These are phyloP conservation scores for Drosophila suzukii DNA, from an alignment of 1,140 invertebrate genomes.

Conservation along the genomic window DNA sequence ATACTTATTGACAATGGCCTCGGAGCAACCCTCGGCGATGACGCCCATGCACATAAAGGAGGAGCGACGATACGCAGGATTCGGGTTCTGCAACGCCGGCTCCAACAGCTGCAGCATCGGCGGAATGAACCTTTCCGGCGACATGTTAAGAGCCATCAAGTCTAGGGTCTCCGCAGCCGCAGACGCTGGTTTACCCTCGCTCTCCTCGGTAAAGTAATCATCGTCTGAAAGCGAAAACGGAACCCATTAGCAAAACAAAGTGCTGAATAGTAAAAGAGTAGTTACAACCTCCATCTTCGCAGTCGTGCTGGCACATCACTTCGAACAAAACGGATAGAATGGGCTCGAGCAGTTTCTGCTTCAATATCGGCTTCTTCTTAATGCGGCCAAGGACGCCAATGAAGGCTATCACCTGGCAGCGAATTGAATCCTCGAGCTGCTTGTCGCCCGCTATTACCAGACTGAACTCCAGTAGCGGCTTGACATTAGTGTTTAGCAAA, in stretches of 20 bases:
- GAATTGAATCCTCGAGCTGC: conserved; percentile 86
- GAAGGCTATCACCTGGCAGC: conserved; percentile 89
- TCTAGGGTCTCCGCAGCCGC: conserved; percentile 91
- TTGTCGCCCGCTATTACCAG: conserved; percentile 87
- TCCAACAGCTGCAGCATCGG: conserved; percentile 88
- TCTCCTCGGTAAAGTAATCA: conserved; percentile 44
- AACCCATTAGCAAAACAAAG: background rate
- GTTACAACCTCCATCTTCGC: conserved; percentile 51
- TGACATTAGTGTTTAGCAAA: conserved; percentile 88
- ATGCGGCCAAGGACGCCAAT: conserved; percentile 87
- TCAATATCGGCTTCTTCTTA: conserved; percentile 91
- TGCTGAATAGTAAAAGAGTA: background rate
- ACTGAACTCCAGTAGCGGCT: conserved; percentile 88
- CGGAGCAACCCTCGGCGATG: conserved; percentile 92
- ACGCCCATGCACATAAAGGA: conserved; percentile 91
- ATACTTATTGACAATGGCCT: conserved; percentile 90
- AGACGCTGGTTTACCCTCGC: conserved; percentile 85
- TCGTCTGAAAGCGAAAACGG: background rate
- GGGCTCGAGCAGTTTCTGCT: conserved; percentile 90
- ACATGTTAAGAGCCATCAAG: conserved; percentile 90
- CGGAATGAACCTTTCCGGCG: conserved; percentile 91
- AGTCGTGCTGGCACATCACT: conserved; percentile 87
- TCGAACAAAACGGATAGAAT: conserved; percentile 89
- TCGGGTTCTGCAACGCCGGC: conserved; percentile 86
- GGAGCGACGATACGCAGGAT: conserved; percentile 88